phyloP scores from a whole-genome alignment of 2,113 vertebrate genomes.

The Oncorhynchus clarkii region DNA sequence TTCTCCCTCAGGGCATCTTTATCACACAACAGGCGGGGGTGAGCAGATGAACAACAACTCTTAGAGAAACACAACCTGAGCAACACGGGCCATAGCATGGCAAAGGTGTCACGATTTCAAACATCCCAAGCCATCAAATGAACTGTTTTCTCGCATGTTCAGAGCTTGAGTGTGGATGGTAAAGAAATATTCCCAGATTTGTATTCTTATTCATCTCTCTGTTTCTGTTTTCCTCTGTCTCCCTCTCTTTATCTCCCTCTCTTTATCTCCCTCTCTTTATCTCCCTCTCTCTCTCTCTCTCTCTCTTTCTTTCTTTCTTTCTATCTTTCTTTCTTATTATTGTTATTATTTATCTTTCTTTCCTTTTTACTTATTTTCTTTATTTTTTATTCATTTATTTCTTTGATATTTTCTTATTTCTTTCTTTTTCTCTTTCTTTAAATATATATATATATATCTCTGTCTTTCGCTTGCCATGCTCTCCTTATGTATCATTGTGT shows the following conservation, averaged over 20 bases:
- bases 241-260: constrained; percentile 33
- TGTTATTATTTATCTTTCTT: constrained; percentile 14
- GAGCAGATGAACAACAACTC: constrained; percentile 36
- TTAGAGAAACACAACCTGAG: constrained; percentile 64
- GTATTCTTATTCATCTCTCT: background rate
- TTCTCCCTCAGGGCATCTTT: constrained; percentile 71
- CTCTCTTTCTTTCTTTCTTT: no score
- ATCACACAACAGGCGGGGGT: constrained; percentile 63
- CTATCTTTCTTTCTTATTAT: no score
- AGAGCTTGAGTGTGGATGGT: constrained; percentile 55
- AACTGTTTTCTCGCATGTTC: constrained; percentile 50
- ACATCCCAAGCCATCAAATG: constrained; percentile 70
- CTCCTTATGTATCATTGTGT: constrained; percentile 28
- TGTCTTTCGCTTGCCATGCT: constrained; percentile 5
- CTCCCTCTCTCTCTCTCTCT: constrained; percentile 44
- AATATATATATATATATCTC: constrained; percentile 38
- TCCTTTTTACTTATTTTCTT: constrained; percentile 20
- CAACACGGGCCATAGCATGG: constrained; percentile 63
- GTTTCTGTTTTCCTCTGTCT: constrained; percentile 24
- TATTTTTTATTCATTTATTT: background rate
- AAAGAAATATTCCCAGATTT: constrained; percentile 49
- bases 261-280: constrained; percentile 38
- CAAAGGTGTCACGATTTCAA: constrained; percentile 73
- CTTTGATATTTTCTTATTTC: constrained; percentile 17
- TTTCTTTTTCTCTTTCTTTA: constrained; percentile 30